Evolutionary conservation across 2,797 vertebrate species (phyloP).

Genomic region (Macropodus opercularis): DNA sequence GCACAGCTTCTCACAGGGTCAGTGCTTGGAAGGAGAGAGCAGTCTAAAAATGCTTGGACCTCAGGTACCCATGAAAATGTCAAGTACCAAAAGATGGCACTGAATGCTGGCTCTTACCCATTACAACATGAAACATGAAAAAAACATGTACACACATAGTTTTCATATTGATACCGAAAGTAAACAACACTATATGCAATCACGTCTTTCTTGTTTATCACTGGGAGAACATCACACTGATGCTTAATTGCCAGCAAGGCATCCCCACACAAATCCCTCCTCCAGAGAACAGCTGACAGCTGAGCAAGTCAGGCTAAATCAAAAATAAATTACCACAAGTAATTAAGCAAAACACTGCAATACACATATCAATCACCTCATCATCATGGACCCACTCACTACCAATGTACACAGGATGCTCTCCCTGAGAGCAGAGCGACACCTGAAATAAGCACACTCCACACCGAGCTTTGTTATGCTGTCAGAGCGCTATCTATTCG

Average conservation of each 20-base stretch:
- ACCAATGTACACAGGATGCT: conserved; percentile 26
- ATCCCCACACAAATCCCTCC: background rate
- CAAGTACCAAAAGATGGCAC: background rate
- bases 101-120: background rate
- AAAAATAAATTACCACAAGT: conserved; percentile 34
- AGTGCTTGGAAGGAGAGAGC: background rate
- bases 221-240: background rate
- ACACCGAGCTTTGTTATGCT: conserved; percentile 1
- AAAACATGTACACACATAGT: too few relatives aligned
- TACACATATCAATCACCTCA: conserved; percentile 20
- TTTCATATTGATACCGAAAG: background rate
- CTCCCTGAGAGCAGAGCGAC: conserved; percentile 3
- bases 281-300: conserved; percentile 3
- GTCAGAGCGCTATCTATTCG: background rate
- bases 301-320: conserved; percentile 10
- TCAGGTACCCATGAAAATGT: background rate
- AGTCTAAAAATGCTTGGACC: conserved; percentile 5
- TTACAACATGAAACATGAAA: background rate
- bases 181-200: background rate
- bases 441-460: conserved; percentile 5
- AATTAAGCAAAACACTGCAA: conserved; percentile 37
- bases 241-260: background rate
- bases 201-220: background rate
- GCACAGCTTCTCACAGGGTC: conserved; percentile 7
- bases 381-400: conserved; percentile 14